Percentiles rank a stretch among this genome's conserved stretches.
phyloP scores from a whole-genome alignment of 2,888 invertebrate genomes.

The Stegana nigrithorax region DNA sequence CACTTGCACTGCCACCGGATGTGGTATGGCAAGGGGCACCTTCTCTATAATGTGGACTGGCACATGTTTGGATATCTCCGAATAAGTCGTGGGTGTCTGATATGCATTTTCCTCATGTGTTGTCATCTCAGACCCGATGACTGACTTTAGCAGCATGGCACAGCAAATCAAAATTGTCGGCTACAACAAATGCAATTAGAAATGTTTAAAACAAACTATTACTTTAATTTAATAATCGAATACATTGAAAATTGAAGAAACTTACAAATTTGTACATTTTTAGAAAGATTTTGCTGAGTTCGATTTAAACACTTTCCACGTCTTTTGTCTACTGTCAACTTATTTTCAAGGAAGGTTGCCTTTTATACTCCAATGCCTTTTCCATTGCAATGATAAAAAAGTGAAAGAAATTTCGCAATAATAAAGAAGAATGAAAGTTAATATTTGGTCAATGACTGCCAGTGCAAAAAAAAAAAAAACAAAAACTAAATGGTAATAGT shows the following conservation, averaged over 20 bases:
- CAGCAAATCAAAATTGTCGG: no score
- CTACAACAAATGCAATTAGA: no score
- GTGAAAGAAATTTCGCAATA: slow-evolving; percentile 9
- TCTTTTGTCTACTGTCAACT: no score
- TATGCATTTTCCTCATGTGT: slow-evolving; percentile 8
- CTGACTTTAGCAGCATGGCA: not conserved
- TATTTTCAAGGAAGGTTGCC: no score
- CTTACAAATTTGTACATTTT: no score
- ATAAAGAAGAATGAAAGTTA: not conserved
- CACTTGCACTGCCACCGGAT: slow-evolving; percentile 78
- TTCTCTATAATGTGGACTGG: slow-evolving; percentile 79
- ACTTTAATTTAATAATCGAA: no score
- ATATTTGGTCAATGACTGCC: not conserved
- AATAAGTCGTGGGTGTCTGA: slow-evolving; percentile 70
- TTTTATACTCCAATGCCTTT: slow-evolving; percentile 8
- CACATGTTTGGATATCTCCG: slow-evolving; percentile 78
- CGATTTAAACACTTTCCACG: slow-evolving; percentile 4
- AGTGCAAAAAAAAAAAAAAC: not conserved
- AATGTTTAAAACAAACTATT: no score
- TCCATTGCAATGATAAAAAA: no score
- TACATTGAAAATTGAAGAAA: no score
- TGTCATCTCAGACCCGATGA: not conserved
- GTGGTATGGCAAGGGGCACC: slow-evolving; percentile 79
- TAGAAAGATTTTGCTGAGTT: no score
- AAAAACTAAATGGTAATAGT: not conserved